Conservation (phyloP, 2,888 invertebrate species). For the Volucella bombylans region DNA sequence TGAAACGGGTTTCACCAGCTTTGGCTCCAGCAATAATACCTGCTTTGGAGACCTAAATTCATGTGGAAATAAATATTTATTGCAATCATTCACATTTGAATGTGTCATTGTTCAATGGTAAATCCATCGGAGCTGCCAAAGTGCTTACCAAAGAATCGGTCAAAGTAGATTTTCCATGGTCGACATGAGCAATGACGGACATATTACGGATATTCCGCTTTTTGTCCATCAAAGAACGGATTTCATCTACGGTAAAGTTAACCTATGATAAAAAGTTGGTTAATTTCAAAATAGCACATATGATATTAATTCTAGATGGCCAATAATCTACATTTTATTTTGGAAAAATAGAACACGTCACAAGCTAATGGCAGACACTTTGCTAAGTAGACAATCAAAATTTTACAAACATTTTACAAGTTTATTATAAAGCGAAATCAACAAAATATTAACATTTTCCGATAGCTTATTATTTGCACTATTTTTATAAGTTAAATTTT, state of each 20-base stretch:
- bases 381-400: conserved; percentile 84
- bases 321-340: background rate
- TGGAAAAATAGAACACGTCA: conserved; percentile 62
- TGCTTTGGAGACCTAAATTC: conserved; percentile 90
- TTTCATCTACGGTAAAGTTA: conserved; percentile 99
- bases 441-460: conserved; percentile 37
- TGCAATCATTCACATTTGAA: background rate
- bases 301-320: background rate
- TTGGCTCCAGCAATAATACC: conserved; percentile 99
- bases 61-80: conserved; percentile 3
- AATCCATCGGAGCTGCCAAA: background rate
- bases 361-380: conserved; percentile 56
- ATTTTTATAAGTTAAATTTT: conserved; percentile 53
- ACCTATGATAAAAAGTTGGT: conserved; percentile 86
- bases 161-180: conserved; percentile 99
- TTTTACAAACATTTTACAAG: background rate
- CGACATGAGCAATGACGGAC: conserved; percentile 99
- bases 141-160: conserved; percentile 96
- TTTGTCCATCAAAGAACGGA: conserved; percentile 99
- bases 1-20: conserved; percentile 99
- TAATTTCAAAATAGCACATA: background rate
- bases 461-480: background rate
- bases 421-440: background rate
- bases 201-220: conserved; percentile 99
- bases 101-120: background rate